These are phyloP conservation scores for Nixonia krombeini DNA, from an alignment of 1,140 invertebrate genomes.

Conservation along the genomic window DNA sequence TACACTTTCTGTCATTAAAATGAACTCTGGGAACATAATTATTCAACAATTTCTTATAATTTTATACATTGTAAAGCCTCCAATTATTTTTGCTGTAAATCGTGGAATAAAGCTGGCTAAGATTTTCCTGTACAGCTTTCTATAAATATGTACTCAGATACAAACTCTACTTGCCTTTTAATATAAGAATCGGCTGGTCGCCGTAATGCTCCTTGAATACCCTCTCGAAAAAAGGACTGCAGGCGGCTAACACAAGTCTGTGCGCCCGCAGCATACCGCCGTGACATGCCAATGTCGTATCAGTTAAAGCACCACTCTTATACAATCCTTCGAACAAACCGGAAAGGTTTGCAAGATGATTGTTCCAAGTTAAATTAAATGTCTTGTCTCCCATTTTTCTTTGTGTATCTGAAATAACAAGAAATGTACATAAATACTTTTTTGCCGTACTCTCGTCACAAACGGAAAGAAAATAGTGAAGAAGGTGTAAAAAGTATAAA, in stretches of 20 bases:
- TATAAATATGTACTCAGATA: no score
- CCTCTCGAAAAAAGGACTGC: conserved; percentile 82
- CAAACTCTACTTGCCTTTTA: conserved; percentile 76
- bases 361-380: conserved; percentile 82
- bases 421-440: background rate
- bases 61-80: no score
- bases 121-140: no score
- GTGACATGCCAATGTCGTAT: conserved; percentile 78
- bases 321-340: conserved; percentile 80
- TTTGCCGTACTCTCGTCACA: no score
- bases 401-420: background rate
- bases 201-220: conserved; percentile 79
- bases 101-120: no score
- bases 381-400: conserved; percentile 74
- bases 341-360: conserved; percentile 81
- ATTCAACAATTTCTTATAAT: no score
- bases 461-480: background rate
- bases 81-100: no score
- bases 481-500: no score
- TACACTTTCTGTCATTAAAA: no score
- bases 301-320: conserved; percentile 78
- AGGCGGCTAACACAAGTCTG: conserved; percentile 80
- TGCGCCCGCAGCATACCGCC: conserved; percentile 78
- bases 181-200: conserved; percentile 80
- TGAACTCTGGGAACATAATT: no score